Base-by-base conservation (phyloP, 2,888 invertebrate species). In the Holacanthella duospinosa region DNA sequence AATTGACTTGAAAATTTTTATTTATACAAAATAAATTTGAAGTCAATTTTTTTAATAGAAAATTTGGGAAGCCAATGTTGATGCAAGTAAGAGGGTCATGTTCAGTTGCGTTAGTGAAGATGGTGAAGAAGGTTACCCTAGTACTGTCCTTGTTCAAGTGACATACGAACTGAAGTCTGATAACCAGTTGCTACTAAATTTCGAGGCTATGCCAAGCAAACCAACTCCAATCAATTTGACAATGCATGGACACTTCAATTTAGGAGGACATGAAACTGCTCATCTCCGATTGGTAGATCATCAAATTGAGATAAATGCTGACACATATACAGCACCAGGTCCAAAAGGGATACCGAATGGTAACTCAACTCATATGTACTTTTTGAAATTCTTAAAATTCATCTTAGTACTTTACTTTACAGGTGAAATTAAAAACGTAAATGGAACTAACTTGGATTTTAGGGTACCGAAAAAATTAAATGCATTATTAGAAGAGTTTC, bases 91-190 rank as follows among this genome's bases (percentile, higher is more conserved):
- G 68, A 24, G 43, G 1, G 84, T 93, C 1, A 80, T 84, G 1
- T 82, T 94, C 81, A 84, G 82, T 43, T 85, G 91, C 74, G 77
- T 84, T 1, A 92, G 90, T 57, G 81, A 83, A 1, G 86, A 89
- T 70, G 85, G 85, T 12, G 86, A 90, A 73, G 91, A 94, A 77
- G 92, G 92, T 0, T 95, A 86, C 77, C 95, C 94, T 0, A 94
- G 95, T 0, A 83, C 85, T 43, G 79, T 93, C 16, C 81, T 84
- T 70, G 84, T 84, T 0, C 85, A 84, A 48, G 83, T 86, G 0
- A 80, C 80, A 0, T 93, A 87, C 75, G 82, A 83, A 70, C 80
- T 93, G 26, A 85, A 82, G 6, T 83, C 84, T 28, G 83, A 86
- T 67, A 89, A 91, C 75, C 83, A 84, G 65, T 79, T 95, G 56